Evolutionary conservation across 2,888 invertebrate species (phyloP).

Genomic region (Emmelina monodactyla): DNA sequence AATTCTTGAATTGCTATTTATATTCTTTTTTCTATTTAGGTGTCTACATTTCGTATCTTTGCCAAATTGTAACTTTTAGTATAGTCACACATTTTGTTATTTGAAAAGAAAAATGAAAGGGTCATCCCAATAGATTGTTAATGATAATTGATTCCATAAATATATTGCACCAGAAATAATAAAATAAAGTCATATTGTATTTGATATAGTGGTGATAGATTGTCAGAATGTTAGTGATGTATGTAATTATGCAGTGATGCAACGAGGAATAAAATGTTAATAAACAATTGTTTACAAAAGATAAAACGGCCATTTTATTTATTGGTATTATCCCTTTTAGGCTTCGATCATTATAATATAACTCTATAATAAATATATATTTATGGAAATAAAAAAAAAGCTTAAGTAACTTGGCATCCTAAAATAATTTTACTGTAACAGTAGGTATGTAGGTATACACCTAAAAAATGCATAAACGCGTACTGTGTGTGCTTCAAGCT

Average conservation of each 20-base stretch:
- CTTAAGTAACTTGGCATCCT: too few relatives aligned
- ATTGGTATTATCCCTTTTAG: too few relatives aligned
- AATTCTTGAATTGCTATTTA: conserved; percentile 37
- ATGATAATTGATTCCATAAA: conserved; percentile 53
- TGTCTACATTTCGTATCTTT: conserved; percentile 45
- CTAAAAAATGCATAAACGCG: too few relatives aligned
- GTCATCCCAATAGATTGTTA: conserved; percentile 30
- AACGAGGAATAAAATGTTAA: conserved; percentile 65
- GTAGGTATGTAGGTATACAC: too few relatives aligned
- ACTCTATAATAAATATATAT: too few relatives aligned
- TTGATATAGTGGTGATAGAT: conserved; percentile 44
- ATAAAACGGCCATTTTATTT: conserved; percentile 47
- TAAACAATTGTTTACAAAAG: conserved; percentile 69
- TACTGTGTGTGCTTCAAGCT: too few relatives aligned
- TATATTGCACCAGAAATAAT: conserved; percentile 35
- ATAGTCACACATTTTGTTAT: conserved; percentile 50
- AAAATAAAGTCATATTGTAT: conserved; percentile 53
- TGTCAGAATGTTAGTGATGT: conserved; percentile 49
- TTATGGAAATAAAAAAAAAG: too few relatives aligned
- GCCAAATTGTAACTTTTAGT: conserved; percentile 44
- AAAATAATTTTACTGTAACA: too few relatives aligned
- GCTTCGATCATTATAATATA: too few relatives aligned
- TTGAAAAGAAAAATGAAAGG: conserved; percentile 65
- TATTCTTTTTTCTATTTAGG: conserved; percentile 50
- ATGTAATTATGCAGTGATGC: conserved; percentile 51